Evolutionary conservation across 2,113 vertebrate genomes (phyloP), one percentile per base, ranked within the genome.

Genomic region (Myocastor coypus): DNA sequence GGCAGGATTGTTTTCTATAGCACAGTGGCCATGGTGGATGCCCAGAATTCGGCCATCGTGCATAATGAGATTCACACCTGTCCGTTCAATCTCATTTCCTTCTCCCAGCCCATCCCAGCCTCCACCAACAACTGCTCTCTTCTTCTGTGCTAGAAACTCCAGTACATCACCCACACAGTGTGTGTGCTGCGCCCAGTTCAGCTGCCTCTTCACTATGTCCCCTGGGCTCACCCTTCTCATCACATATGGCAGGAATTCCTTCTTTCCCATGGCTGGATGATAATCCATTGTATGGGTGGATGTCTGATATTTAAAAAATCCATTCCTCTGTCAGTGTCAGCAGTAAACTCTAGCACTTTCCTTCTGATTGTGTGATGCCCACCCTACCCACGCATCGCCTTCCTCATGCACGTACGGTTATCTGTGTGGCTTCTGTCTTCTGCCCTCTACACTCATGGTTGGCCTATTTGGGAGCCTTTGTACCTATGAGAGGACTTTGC

Each of bases 111-210:
- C 28, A 17, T 22, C 32, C 46, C 22, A 52, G 46, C 46, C 40
- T 17, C 55, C 17, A 2, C n/a, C 26, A 3, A 7, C 37, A 24
- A 57, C 34, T 4, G 7, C 0, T 12, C 50, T 40, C 24, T n/a
- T 46, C 71, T 42, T 89, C 40, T 52, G 0, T 5, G 2, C 19
- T 28, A 50, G 22, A 12, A 7, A n/a, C 22, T 30, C 26, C 17
- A 22, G 75, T 4, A 16, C 16, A 1, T 61, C 12, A 4, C 14
- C 24, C 73, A 30, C 0, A 13, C 22, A 19, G 40, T 3, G 10
- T 20, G 7, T 26, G 57, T 19, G 12, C 59, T 52, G 57, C 9
- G 32, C 40, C 19, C 28, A 57, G 57, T 40, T 17, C 46, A 30
- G 75, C 75, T 28, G 37, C 11, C 37, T 42, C 71, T 24, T 46